A percentile compares a stretch with the other conserved stretches of the same genome.
Conservation (phyloP, 2,797 vertebrate species). For the Mallotus villosus region DNA sequence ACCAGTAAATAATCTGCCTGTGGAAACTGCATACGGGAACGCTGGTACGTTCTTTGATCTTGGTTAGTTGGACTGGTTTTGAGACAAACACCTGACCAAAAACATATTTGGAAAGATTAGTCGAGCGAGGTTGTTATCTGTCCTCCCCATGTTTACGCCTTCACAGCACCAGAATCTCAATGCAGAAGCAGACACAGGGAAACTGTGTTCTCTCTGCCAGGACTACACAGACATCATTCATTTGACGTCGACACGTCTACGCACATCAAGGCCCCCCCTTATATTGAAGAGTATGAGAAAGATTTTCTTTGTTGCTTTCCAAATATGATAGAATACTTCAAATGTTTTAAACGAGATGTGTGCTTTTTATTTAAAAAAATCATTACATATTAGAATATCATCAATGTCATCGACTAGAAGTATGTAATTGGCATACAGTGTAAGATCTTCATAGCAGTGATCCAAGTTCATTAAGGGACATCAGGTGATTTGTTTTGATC, state of each 20-base stretch:
- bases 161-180: conserved; percentile 69
- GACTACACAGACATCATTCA: conserved; percentile 56
- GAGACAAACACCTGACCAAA: conserved; percentile 64
- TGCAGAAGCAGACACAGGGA: conserved; percentile 55
- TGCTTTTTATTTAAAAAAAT: too few species aligned
- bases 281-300: not conserved
- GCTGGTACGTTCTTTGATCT: conserved; percentile 60
- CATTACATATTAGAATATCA: not conserved
- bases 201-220: conserved; percentile 42
- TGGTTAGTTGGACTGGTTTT: conserved; percentile 51
- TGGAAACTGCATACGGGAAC: conserved; percentile 40
- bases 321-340: conserved; percentile 2
- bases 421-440: too few species aligned
- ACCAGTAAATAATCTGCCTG: not conserved
- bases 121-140: conserved; percentile 66
- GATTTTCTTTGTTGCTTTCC: conserved; percentile 18
- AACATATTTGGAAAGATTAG: conserved; percentile 68
- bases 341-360: not conserved
- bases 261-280: conserved; percentile 31
- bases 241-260: conserved; percentile 50
- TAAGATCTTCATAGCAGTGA: too few species aligned
- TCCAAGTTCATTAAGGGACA: too few species aligned
- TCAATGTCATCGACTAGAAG: too few species aligned
- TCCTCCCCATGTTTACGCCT: conserved; percentile 60
- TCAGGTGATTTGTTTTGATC: too few species aligned